These are phyloP conservation scores for Sebastes melanostomus DNA, from an alignment of 2,797 vertebrate genomes.

Conservation along the genomic window DNA sequence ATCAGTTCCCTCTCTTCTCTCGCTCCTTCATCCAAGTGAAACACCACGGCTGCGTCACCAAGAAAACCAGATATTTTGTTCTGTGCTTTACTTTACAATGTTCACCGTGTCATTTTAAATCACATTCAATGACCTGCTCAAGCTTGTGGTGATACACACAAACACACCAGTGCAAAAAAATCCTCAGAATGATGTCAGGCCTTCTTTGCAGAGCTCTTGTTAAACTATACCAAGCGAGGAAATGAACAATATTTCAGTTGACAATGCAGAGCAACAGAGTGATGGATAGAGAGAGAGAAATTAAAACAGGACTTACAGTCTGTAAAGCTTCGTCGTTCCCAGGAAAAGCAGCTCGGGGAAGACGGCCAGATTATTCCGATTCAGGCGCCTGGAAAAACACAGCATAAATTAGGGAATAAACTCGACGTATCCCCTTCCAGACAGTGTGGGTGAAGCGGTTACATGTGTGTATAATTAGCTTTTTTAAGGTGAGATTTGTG, in stretches of 20 bases:
- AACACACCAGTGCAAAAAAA: neutral
- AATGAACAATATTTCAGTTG: neutral
- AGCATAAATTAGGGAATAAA: conserved; percentile 65
- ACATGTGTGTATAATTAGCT: conserved; percentile 36
- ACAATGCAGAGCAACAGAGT: conserved; percentile 1
- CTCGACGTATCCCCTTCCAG: conserved; percentile 33
- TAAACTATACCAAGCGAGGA: neutral
- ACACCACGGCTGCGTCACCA: conserved; percentile 15
- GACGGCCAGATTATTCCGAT: conserved; percentile 97
- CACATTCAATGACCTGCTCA: neutral
- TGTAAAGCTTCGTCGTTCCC: conserved; percentile 94
- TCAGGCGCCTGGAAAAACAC: conserved; percentile 91
- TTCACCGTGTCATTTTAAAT: conserved; percentile 8
- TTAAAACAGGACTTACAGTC: conserved; percentile 90
- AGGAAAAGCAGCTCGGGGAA: conserved; percentile 98
- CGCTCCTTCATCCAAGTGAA: conserved; percentile 35
- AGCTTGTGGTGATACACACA: conserved; percentile 1
- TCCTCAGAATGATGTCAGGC: neutral
- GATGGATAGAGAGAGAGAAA: conserved; percentile 16
- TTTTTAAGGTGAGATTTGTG: conserved; percentile 42
- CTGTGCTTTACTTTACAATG: neutral
- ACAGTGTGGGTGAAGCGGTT: conserved; percentile 35
- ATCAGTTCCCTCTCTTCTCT: conserved; percentile 38
- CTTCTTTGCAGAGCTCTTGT: neutral
- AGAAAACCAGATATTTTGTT: conserved; percentile 6